Conservation (phyloP, 2,888 invertebrate species). For the Bembecia ichneumoniformis region DNA sequence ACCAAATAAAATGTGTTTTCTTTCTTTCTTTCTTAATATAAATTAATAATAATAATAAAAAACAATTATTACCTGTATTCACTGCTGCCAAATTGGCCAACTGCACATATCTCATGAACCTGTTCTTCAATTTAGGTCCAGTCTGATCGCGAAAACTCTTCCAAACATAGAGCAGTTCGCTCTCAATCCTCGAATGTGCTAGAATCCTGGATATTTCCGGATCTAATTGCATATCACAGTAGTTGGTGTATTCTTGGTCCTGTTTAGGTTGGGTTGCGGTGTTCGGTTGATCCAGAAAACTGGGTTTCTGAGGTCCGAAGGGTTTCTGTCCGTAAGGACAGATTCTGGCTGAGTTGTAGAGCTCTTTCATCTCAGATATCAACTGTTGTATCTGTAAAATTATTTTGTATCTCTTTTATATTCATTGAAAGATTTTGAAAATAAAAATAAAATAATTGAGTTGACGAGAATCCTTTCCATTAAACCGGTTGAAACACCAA, state of each 20-base stretch:
- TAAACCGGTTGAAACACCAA: background rate
- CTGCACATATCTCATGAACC: constrained; percentile 84
- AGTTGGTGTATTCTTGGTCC: constrained; percentile 38
- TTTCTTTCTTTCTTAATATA: background rate
- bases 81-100: constrained; percentile 85
- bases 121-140: constrained; percentile 81
- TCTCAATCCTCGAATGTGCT: constrained; percentile 80
- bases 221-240: constrained; percentile 74
- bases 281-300: constrained; percentile 14
- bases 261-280: constrained; percentile 29
- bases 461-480: too few relatives aligned
- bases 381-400: constrained; percentile 77
- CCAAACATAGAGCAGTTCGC: constrained; percentile 85
- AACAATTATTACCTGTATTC: constrained; percentile 72
- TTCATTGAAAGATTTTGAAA: too few relatives aligned
- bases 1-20: background rate
- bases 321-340: constrained; percentile 77
- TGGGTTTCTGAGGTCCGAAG: constrained; percentile 49
- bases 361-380: constrained; percentile 84
- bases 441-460: too few relatives aligned
- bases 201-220: constrained; percentile 76
- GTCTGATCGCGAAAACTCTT: constrained; percentile 84
- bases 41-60: background rate
- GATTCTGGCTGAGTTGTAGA: constrained; percentile 79
- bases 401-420: too few relatives aligned